Conservation (phyloP, 2,888 invertebrate species). For the Mamestra brassicae region DNA sequence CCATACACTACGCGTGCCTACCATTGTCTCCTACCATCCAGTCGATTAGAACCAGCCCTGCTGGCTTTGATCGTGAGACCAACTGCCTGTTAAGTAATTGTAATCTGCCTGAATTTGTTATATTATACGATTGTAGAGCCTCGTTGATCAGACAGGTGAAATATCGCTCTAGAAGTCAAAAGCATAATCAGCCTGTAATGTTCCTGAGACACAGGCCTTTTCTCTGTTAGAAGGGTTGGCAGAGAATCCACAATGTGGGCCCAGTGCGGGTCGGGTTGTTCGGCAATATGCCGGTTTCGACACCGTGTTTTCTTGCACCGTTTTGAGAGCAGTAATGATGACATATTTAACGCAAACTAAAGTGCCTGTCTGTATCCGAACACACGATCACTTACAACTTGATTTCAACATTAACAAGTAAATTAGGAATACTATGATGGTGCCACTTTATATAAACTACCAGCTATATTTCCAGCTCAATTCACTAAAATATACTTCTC, state of each 20-base stretch:
- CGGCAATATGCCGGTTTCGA: too few relatives aligned
- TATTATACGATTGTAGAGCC: neutral
- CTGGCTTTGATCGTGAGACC: constrained; percentile 10
- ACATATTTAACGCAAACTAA: too few relatives aligned
- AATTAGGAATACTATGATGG: neutral
- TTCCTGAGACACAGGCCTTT: too few relatives aligned
- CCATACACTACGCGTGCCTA: constrained; percentile 4
- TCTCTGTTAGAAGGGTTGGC: too few relatives aligned
- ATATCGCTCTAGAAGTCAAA: neutral
- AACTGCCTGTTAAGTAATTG: constrained; percentile 7
- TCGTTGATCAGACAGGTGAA: neutral
- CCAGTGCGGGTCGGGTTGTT: too few relatives aligned
- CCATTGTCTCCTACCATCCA: constrained; percentile 18
- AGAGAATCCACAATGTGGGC: too few relatives aligned
- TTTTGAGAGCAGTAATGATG: too few relatives aligned
- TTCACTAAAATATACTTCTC: neutral
- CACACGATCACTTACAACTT: neutral
- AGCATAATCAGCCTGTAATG: neutral
- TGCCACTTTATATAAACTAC: neutral
- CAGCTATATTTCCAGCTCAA: neutral
- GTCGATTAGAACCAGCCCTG: constrained; percentile 2
- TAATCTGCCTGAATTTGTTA: constrained; percentile 19
- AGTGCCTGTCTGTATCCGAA: too few relatives aligned
- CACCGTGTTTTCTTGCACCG: too few relatives aligned
- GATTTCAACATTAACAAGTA: neutral